Conservation (phyloP, 2,797 vertebrate species). For the Gambelia wislizenii region DNA sequence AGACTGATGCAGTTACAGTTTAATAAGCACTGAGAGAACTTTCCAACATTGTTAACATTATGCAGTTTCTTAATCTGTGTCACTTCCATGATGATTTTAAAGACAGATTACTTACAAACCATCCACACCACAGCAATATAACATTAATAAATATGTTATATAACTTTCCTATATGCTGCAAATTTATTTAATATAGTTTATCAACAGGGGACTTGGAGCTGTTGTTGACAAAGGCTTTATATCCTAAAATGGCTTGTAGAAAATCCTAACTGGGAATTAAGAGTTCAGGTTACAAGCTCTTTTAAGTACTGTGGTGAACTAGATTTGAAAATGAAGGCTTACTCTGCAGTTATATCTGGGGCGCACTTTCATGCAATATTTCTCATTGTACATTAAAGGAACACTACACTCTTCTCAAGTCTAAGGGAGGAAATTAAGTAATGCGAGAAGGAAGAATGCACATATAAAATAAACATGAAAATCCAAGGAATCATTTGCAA, state of each 20-base stretch:
- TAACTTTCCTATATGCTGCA: constrained; percentile 35
- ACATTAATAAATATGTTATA: constrained; percentile 39
- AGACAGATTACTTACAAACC: constrained; percentile 36
- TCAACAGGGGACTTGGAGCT: constrained; percentile 38
- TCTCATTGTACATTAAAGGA: constrained; percentile 29
- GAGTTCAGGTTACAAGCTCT: constrained; percentile 52
- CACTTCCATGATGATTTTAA: constrained; percentile 46
- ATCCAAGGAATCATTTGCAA: background rate
- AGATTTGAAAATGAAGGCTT: constrained; percentile 54
- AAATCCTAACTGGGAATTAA: constrained; percentile 50
- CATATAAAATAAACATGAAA: background rate
- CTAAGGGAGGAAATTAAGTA: constrained; percentile 8
- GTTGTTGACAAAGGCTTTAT: constrained; percentile 52
- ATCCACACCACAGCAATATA: constrained; percentile 9
- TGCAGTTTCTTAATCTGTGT: constrained; percentile 22
- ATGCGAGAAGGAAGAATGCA: background rate
- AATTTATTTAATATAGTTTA: constrained; percentile 50
- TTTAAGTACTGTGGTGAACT: constrained; percentile 60
- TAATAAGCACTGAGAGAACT: constrained; percentile 10
- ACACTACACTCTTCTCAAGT: background rate
- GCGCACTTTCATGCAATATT: constrained; percentile 40
- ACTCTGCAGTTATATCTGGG: constrained; percentile 47
- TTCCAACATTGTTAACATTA: constrained; percentile 17
- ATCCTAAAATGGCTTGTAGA: constrained; percentile 55
- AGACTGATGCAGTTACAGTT: background rate